Conservation (phyloP, 2,888 invertebrate species). For the Philereme transversata region DNA sequence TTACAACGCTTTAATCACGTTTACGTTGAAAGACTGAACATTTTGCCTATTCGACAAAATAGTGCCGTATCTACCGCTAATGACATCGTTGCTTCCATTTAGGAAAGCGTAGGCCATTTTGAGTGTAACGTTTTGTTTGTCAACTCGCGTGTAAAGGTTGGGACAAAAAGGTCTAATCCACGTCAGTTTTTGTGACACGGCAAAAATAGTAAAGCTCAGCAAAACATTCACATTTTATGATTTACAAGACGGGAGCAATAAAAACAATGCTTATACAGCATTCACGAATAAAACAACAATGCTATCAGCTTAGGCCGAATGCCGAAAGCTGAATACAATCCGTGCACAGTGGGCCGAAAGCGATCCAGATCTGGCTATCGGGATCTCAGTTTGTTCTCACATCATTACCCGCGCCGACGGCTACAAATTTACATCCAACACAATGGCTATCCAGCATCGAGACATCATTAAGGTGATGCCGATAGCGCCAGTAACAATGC, state of each 20-base stretch:
- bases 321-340: conserved; percentile 72
- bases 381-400: conserved; percentile 84
- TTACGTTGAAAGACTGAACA: conserved; percentile 78
- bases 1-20: conserved; percentile 75
- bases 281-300: conserved; percentile 61
- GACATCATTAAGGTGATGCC: conserved; percentile 85
- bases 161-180: conserved; percentile 25
- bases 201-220: conserved; percentile 31
- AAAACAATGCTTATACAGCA: conserved; percentile 61
- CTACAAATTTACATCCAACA: conserved; percentile 84
- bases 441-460: conserved; percentile 84
- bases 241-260: conserved; percentile 60
- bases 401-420: conserved; percentile 85
- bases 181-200: conserved; percentile 38
- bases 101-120: conserved; percentile 59
- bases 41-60: conserved; percentile 82
- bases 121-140: conserved; percentile 73
- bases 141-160: conserved; percentile 48
- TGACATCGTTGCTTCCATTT: conserved; percentile 68
- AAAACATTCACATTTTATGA: conserved; percentile 49
- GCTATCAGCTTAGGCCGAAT: conserved; percentile 54
- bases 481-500: conserved; percentile 76
- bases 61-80: conserved; percentile 80
- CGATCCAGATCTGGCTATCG: conserved; percentile 80
- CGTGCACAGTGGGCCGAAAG: conserved; percentile 71